Base-by-base conservation (phyloP, 2,888 invertebrate species). In the Caradrina clavipalpis region DNA sequence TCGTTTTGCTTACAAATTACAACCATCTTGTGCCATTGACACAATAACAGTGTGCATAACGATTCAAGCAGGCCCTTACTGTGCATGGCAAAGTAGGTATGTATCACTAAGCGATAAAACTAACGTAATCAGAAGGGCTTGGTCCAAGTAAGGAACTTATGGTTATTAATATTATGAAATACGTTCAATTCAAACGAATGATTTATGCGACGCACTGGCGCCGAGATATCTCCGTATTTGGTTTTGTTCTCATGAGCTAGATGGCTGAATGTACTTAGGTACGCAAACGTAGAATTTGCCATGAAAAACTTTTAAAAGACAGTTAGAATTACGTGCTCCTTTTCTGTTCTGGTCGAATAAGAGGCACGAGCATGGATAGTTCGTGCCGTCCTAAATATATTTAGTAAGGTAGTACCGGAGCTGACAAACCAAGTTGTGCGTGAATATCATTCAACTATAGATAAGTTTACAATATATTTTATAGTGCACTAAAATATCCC, bases 111-210 rank as follows among this genome's bases (percentile, higher is more conserved):
- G 67, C 39, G 54, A 72, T 65, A 58, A 22, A 50, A 73, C 50
- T 19, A 42, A 67, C 42, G 74, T 60, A 68, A 73, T 53, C 42
- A 68, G 15, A 53, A 51, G 39, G 60, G 42, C 49, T 21, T 26
- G 49, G 26, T 49, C 22, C 74, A 56, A 67, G 39, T 47, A 57
- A 57, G 49, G 0, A 22, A 39, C 45, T 47, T 62, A 69, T 68
- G 35, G 51, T 81, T 81, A 78, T 78, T 61, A 72, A 68, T 65
- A 66, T 65, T 76, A 78, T 62, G 59, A 76, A 78, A 81, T 70
- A 57, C 35, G 51, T 61, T 68, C 39, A 51, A 54, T 45, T 60
- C 42, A 50, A 55, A 63, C 59, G 66, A 69, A 67, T 76, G 61
- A 81, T 73, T 73, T 61, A 68, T 77, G 67, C 69, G 68, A 62